phyloP scores from a whole-genome alignment of 2,113 vertebrate genomes.

The Phaethornis superciliosus region DNA sequence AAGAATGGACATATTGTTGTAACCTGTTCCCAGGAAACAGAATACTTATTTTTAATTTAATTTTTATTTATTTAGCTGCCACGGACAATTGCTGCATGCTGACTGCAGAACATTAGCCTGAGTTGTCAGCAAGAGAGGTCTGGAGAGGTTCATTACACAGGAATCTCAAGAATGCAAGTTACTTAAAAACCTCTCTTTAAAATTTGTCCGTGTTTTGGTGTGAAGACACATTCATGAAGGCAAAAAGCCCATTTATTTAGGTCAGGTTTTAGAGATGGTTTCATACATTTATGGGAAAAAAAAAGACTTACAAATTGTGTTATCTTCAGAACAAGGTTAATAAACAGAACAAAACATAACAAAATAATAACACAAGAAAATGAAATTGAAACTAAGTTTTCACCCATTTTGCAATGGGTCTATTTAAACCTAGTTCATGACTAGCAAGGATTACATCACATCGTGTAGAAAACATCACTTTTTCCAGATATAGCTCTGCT shows the following conservation, averaged over 20 bases:
- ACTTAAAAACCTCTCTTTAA: background rate
- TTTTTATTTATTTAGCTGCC: background rate
- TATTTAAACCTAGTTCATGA: background rate
- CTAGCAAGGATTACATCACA: background rate
- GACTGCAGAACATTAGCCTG: background rate
- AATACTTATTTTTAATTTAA: background rate
- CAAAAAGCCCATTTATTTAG: background rate
- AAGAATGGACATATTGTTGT: background rate
- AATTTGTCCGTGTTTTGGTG: background rate
- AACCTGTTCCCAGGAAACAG: background rate
- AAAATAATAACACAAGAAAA: background rate
- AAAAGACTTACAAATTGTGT: background rate
- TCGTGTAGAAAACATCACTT: background rate
- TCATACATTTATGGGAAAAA: background rate
- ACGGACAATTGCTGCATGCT: background rate
- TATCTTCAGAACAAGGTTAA: background rate
- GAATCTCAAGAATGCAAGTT: background rate
- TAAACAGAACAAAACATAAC: background rate
- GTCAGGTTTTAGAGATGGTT: background rate
- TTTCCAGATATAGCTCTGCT: background rate
- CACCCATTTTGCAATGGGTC: background rate
- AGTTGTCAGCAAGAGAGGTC: background rate
- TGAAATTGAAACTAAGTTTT: background rate
- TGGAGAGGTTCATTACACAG: background rate
- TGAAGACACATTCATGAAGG: background rate